Percentiles rank a stretch among this genome's conserved stretches.
These are phyloP conservation scores for Chloropsis hardwickii DNA, from an alignment of 2,113 vertebrate species.

Conservation along the genomic window DNA sequence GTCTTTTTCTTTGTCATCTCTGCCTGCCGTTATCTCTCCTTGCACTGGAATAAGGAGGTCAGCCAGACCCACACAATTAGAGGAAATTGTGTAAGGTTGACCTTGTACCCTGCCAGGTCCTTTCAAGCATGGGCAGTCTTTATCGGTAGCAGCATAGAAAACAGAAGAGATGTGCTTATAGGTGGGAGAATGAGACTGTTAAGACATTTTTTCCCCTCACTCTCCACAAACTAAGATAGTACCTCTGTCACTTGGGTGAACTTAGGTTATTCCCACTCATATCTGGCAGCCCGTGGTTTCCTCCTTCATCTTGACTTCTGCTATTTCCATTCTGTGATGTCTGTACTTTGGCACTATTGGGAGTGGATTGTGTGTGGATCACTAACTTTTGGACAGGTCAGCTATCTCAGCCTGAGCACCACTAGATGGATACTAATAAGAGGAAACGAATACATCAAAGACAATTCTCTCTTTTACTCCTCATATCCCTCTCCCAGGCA, in stretches of 20 bases:
- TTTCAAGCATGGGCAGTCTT: slow-evolving; percentile 61
- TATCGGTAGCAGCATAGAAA: slow-evolving; percentile 48
- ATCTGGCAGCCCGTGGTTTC: slow-evolving; percentile 58
- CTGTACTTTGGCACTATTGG: slow-evolving; percentile 65
- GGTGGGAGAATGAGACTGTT: slow-evolving; percentile 51
- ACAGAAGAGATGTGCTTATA: slow-evolving; percentile 48
- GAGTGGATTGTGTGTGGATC: slow-evolving; percentile 69
- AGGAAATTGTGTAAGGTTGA: slow-evolving; percentile 59
- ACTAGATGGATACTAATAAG: slow-evolving; percentile 72
- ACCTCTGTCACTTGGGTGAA: slow-evolving; percentile 64
- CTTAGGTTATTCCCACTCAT: slow-evolving; percentile 62
- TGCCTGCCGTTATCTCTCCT: slow-evolving; percentile 11
- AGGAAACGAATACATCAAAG: slow-evolving; percentile 71
- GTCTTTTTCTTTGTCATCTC: slow-evolving; percentile 17
- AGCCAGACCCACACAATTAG: slow-evolving; percentile 67
- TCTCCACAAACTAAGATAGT: slow-evolving; percentile 55
- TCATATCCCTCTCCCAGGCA: slow-evolving; percentile 55
- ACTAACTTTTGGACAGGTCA: slow-evolving; percentile 76
- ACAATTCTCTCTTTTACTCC: slow-evolving; percentile 52
- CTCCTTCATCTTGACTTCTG: slow-evolving; percentile 70
- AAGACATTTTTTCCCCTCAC: slow-evolving; percentile 53
- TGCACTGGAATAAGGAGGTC: slow-evolving; percentile 32
- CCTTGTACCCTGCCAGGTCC: slow-evolving; percentile 32
- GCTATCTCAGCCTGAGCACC: slow-evolving; percentile 66
- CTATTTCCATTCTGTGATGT: slow-evolving; percentile 67